Conservation (phyloP, 2,888 invertebrate species). For the Tethea ocularis region DNA sequence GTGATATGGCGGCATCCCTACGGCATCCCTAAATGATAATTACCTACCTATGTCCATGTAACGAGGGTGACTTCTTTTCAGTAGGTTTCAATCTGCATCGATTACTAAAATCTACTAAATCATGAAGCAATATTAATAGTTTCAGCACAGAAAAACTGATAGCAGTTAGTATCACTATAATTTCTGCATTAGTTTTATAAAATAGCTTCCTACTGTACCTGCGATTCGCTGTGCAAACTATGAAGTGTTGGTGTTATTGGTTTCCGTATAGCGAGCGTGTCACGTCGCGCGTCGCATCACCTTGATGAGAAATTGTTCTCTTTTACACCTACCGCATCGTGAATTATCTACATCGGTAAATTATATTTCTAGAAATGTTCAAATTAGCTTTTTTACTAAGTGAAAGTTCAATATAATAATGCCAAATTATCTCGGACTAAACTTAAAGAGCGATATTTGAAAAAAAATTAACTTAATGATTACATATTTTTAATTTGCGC, state of each 20-base stretch:
- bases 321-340: not conserved
- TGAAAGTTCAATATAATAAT: no score
- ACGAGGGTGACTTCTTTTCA: no score
- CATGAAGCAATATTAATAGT: not conserved
- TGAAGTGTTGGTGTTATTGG: constrained; percentile 6
- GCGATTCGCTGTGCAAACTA: constrained; percentile 6
- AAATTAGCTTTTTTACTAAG: no score
- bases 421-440: no score
- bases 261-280: not conserved
- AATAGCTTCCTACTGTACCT: not conserved
- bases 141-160: not conserved
- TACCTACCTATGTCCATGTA: no score
- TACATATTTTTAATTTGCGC: no score
- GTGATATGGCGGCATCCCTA: no score
- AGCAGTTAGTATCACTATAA: not conserved
- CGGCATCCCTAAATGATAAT: no score
- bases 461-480: no score
- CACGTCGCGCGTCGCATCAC: constrained; percentile 13
- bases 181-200: not conserved
- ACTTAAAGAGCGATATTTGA: no score
- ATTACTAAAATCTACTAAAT: no score
- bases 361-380: not conserved
- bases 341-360: not conserved
- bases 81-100: no score
- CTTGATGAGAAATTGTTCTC: constrained; percentile 10